phyloP scores from a whole-genome alignment of 2,113 vertebrate species.

The Coturnix japonica region DNA sequence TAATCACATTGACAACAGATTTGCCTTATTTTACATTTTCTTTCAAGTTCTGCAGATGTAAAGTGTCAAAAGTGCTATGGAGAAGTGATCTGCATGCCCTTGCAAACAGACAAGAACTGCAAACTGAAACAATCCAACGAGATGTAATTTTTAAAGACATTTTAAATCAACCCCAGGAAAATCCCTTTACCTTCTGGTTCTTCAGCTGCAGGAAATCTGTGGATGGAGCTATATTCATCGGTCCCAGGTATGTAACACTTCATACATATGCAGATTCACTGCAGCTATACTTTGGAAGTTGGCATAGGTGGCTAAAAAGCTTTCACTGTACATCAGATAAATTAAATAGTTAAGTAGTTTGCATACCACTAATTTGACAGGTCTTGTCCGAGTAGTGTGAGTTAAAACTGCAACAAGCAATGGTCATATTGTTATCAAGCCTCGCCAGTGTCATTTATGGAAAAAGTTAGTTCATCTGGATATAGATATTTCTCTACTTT shows the following conservation, averaged over 20 bases:
- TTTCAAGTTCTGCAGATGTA: background rate
- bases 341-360: background rate
- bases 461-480: background rate
- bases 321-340: background rate
- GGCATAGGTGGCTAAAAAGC: background rate
- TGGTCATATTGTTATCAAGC: background rate
- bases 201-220: background rate
- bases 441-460: background rate
- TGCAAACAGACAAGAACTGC: background rate
- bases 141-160: background rate
- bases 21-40: background rate
- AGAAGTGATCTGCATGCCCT: background rate
- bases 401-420: background rate
- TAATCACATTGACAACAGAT: background rate
- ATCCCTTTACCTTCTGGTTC: background rate
- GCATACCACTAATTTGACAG: background rate
- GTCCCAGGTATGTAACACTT: background rate
- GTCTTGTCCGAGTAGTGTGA: background rate
- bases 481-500: background rate
- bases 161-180: background rate
- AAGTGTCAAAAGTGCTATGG: background rate
- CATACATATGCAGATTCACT: accelerated
- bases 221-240: background rate
- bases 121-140: background rate
- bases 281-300: background rate